These are phyloP conservation scores for Dermatemys mawii DNA, from an alignment of 2,113 vertebrate species.

Conservation along the genomic window DNA sequence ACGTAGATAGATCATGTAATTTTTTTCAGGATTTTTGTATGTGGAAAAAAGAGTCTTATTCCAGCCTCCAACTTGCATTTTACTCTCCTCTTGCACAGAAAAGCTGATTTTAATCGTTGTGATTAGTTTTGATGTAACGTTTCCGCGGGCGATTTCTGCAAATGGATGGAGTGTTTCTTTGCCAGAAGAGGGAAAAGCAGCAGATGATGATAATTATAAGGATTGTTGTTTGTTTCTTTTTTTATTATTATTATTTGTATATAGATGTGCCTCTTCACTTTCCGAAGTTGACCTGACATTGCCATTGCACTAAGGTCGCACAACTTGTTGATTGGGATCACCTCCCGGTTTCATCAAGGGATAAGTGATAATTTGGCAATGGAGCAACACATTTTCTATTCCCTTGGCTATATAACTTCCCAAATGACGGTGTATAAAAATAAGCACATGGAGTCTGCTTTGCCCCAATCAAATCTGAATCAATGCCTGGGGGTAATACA, in stretches of 20 bases:
- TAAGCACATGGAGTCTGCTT: slow-evolving; percentile 94
- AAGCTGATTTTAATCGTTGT: slow-evolving; percentile 99
- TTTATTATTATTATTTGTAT: slow-evolving; percentile 71
- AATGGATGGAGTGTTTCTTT: slow-evolving; percentile 99
- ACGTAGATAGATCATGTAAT: slow-evolving; percentile 37
- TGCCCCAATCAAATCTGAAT: slow-evolving; percentile 96
- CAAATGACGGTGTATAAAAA: slow-evolving; percentile 92
- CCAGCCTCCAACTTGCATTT: slow-evolving; percentile 93
- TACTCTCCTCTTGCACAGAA: slow-evolving; percentile 93
- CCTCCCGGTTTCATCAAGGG: slow-evolving; percentile 80
- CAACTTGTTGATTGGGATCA: slow-evolving; percentile 93
- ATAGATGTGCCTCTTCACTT: slow-evolving; percentile 77
- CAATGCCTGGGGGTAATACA: slow-evolving; percentile 89
- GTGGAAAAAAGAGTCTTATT: slow-evolving; percentile 84
- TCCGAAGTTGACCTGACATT: slow-evolving; percentile 79
- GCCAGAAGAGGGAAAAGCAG: slow-evolving; percentile 95
- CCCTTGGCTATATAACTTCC: slow-evolving; percentile 86
- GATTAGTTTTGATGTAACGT: slow-evolving; percentile 99
- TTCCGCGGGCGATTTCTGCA: slow-evolving; percentile 95
- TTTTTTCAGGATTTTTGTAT: slow-evolving; percentile 71
- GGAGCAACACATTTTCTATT: slow-evolving; percentile 79
- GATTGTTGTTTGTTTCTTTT: slow-evolving; percentile 92
- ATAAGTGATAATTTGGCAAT: slow-evolving; percentile 82
- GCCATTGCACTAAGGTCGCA: slow-evolving; percentile 77
- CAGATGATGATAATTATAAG: slow-evolving; percentile 99